A percentile compares a stretch with the other conserved stretches of the same genome.
phyloP scores from a whole-genome alignment of 1,140 invertebrate genomes.

The Reticulitermes speratus region DNA sequence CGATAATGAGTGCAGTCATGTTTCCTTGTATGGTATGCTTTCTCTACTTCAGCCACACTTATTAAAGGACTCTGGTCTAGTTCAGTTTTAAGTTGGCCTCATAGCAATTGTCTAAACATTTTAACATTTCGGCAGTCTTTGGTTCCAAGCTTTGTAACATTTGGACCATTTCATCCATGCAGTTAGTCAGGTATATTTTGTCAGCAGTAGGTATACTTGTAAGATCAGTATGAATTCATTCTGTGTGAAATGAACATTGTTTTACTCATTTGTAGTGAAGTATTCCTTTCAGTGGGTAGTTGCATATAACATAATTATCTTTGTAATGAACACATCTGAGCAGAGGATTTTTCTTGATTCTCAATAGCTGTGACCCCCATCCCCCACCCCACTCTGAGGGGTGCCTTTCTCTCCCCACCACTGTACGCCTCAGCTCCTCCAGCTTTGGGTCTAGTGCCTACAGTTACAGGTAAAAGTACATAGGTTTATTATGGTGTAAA shows the following conservation, averaged over 20 bases:
- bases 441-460: constrained; percentile 23
- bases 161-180: background rate
- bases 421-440: constrained; percentile 19
- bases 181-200: background rate
- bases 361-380: constrained; percentile 23
- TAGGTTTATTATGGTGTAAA: background rate
- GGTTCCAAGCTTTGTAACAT: too few relatives aligned
- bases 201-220: background rate
- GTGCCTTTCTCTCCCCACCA: constrained; percentile 22
- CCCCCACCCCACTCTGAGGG: constrained; percentile 22
- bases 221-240: too few relatives aligned
- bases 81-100: too few relatives aligned
- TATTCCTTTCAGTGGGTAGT: background rate
- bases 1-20: too few relatives aligned
- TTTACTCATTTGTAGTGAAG: background rate
- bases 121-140: too few relatives aligned
- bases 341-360: constrained; percentile 10
- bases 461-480: constrained; percentile 25
- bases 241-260: background rate
- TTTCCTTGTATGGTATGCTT: too few relatives aligned
- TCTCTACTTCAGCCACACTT: too few relatives aligned
- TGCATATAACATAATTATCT: background rate
- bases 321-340: background rate
- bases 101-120: too few relatives aligned
- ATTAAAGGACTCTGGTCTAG: too few relatives aligned